Conservation (phyloP, 2,797 vertebrate species). For the Pipistrellus pipistrellus region DNA sequence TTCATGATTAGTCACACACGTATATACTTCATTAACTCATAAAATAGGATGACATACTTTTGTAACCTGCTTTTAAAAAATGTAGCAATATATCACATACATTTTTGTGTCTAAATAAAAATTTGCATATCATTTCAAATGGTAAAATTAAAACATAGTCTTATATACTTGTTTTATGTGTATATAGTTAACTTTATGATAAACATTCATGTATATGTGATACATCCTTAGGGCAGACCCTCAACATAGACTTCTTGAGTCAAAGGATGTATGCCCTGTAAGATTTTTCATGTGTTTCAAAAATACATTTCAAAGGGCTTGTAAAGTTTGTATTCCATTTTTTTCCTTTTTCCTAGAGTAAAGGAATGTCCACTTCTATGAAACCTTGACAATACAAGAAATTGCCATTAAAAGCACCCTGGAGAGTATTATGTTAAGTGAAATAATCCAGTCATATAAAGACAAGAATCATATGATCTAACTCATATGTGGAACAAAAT, state of each 20-base stretch:
- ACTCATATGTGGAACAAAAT: not conserved
- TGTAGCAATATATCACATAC: not conserved
- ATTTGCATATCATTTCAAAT: slow-evolving; percentile 24
- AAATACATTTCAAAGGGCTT: not conserved
- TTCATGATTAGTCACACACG: not conserved
- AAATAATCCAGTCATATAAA: not conserved
- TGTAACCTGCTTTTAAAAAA: slow-evolving; percentile 21
- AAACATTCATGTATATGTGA: not conserved
- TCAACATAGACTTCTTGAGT: not conserved
- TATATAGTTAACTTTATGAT: not conserved
- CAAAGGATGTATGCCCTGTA: not conserved
- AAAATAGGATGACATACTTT: not conserved
- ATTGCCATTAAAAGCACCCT: not conserved
- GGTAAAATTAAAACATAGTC: not conserved
- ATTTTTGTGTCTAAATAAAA: slow-evolving; percentile 3
- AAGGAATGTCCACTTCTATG: not conserved
- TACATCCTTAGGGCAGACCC: not conserved
- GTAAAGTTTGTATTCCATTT: not conserved
- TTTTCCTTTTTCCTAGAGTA: not conserved
- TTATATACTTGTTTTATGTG: not conserved
- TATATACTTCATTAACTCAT: slow-evolving; percentile 29
- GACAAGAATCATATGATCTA: not conserved
- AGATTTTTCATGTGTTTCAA: not conserved
- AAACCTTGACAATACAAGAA: not conserved
- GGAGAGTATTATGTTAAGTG: not conserved